These are phyloP conservation scores for Tenualosa ilisha DNA, from an alignment of 2,797 vertebrate genomes.

Conservation along the genomic window DNA sequence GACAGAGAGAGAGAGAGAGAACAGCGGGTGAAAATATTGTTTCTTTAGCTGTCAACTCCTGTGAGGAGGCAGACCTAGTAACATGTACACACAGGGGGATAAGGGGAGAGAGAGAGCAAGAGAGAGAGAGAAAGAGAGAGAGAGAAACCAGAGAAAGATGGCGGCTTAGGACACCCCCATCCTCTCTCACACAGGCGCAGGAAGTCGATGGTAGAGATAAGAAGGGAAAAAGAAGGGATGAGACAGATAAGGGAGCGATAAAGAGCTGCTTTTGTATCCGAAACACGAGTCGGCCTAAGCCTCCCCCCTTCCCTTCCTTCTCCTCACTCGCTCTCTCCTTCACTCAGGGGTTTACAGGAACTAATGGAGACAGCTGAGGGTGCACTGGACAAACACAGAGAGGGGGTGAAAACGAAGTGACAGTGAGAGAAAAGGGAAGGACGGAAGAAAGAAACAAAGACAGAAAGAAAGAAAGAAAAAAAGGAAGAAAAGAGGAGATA, in stretches of 20 bases:
- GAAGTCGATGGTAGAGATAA: constrained; percentile 55
- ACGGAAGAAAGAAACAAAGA: no score
- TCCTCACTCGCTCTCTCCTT: not conserved
- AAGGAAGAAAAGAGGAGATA: no score
- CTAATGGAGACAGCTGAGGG: no score
- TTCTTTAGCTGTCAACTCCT: not conserved
- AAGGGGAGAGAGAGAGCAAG: not conserved
- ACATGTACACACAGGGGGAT: not conserved
- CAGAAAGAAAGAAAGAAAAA: no score
- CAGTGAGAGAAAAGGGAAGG: not conserved
- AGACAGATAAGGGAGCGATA: constrained; percentile 37
- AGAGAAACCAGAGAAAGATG: not conserved
- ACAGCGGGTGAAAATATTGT: not conserved
- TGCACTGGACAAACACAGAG: no score
- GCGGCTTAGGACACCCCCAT: constrained; percentile 47
- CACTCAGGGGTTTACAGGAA: not conserved
- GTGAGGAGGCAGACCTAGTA: not conserved
- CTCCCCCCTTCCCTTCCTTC: not conserved
- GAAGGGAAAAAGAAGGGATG: not conserved
- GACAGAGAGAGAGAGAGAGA: not conserved
- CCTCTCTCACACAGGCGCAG: constrained; percentile 34
- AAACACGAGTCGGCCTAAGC: constrained; percentile 28
- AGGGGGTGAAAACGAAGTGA: constrained; percentile 16
- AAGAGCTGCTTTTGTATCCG: constrained; percentile 3
- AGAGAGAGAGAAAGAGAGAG: not conserved